Evolutionary conservation across 2,888 invertebrate genomes (phyloP), one percentile per base, ranked within the genome.

Genomic region (Itoplectis maculator): DNA sequence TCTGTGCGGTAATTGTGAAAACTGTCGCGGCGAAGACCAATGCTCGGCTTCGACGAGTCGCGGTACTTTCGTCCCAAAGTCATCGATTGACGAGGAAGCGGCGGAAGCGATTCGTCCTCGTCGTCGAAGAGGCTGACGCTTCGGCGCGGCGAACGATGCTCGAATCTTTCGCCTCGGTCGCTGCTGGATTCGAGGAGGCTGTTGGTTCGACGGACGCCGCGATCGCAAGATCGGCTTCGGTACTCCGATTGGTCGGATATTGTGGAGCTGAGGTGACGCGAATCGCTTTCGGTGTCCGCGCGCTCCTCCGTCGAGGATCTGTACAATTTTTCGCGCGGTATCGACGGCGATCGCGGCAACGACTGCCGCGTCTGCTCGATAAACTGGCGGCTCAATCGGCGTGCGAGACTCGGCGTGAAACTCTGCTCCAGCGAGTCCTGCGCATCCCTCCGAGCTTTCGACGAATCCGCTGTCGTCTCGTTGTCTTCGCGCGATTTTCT

Each of bases 391-490:
- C 91, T 92, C 83, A 93, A 82, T 9, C 93, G 87, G 13, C 91
- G 88, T 47, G 93, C 91, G 79, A 93, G 81, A 79, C 91, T 90
- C 23, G 93, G 93, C 42, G 93, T 93, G 80, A 92, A 92, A 80
- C 83, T 91, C 63, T 89, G 79, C 72, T 91, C 90, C 69, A 90
- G 66, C 9, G 88, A 84, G 29, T 90, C 89, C 68, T 87, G 88
- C 37, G 88, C 82, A 69, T 90, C 89, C 74, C 87, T 89, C 63
- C 83, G 79, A 23, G 86, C 79, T 65, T 11, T 51, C 66, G 75
- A 54, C 9, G 51, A 59, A 15, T 83, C 79, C 73, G 42, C 61
- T 20, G 68, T 61, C 77, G 59, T 75, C 66, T 80, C 77, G 51
- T 47, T 51, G 37, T 79, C 78, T 74, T 79, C 79, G 69, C 79